Evolutionary conservation across 2,888 invertebrate species (phyloP), one percentile per base, ranked within the genome.

Genomic region (Hoplodrina blanda): DNA sequence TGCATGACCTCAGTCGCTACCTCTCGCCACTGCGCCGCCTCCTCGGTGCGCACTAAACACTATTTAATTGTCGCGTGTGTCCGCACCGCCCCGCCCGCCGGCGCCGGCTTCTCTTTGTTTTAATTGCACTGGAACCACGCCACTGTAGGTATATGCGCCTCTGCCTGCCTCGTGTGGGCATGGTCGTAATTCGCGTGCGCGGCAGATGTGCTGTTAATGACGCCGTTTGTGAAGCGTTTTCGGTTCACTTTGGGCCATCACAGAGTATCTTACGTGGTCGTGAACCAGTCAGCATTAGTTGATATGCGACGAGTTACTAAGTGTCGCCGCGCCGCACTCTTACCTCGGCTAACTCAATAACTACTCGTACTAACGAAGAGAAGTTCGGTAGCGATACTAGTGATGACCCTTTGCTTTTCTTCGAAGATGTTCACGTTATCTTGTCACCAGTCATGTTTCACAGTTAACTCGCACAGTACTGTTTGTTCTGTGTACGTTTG

Each of bases 51-150:
- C 49, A 71, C 84, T 88, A 85, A 88, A 88, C 85, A 86, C 85
- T 87, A 86, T 88, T 88, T 90, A 90, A 90, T 89, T 88, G 87
- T 87, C 83, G 68, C 61, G 50, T 69, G 68, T 71, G 49, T 66
- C 72, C 55, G 61, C 62, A 11, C 60, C 52, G 25, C 53, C 11
- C 52, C 55, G 57, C 67, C 53, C 50, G 60, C 44, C 69, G n/a
- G 50, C 10, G 15, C 30, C 55, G 68, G 25, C 25, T 57, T 69
- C 69, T 76, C 62, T 66, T 67, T 71, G 73, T 74, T 80, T 80
- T 77, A 78, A 80, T 80, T 69, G 64, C 73, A 52, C 56, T 77
- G 55, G 64, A 70, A 63, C 62, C 67, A 62, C 25, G 59, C 55
- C 44, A 17, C 49, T 17, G 62, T 66, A 6, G 15, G 46, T 62